Conservation (phyloP, 1,140 invertebrate genomes). For the Caenorhabditis remanei region DNA sequence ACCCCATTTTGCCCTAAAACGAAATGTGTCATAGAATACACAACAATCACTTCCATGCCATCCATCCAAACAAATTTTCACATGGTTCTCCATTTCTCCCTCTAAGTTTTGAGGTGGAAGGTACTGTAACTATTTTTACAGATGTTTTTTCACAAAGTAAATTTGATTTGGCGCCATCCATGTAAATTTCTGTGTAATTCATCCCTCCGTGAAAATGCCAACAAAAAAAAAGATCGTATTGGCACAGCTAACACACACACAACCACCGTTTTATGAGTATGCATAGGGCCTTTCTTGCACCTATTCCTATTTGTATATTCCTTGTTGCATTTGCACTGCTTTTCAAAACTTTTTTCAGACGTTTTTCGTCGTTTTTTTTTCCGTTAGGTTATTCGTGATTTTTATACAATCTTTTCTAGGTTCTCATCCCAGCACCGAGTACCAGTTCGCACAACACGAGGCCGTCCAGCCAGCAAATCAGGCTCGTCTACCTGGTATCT, state of each 20-base stretch:
- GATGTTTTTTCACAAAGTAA: background rate
- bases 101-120: background rate
- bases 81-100: background rate
- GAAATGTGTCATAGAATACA: slow-evolving; percentile 37
- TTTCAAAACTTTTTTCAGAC: no score
- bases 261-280: slow-evolving; percentile 49
- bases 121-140: background rate
- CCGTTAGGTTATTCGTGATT: background rate
- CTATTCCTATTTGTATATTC: slow-evolving; percentile 37
- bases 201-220: background rate
- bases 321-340: slow-evolving; percentile 24
- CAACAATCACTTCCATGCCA: background rate
- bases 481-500: slow-evolving; percentile 22
- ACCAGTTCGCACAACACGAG: background rate
- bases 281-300: slow-evolving; percentile 19
- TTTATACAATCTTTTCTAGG: slow-evolving; percentile 2
- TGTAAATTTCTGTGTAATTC: background rate
- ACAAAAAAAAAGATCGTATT: slow-evolving; percentile 18
- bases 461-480: slow-evolving; percentile 1
- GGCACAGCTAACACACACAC: slow-evolving; percentile 46
- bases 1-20: background rate
- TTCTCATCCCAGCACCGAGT: background rate
- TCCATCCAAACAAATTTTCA: slow-evolving; percentile 25
- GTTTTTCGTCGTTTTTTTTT: background rate
- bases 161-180: background rate